Evolutionary conservation across 2,113 vertebrate genomes (phyloP).

Genomic region (Aramus guarauna): DNA sequence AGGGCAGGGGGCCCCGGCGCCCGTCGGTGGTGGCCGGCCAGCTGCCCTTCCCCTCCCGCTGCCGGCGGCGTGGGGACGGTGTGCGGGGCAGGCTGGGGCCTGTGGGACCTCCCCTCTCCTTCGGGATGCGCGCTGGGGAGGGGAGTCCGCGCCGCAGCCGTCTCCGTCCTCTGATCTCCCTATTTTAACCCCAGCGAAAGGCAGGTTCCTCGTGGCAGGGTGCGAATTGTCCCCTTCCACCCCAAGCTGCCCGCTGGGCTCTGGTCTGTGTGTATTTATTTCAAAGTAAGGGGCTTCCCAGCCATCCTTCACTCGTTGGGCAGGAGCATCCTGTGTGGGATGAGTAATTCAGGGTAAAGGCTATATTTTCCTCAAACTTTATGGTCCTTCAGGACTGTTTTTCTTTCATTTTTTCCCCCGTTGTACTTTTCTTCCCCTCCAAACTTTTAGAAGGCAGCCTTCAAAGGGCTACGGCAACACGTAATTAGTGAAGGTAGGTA

Average conservation of each 20-base stretch:
- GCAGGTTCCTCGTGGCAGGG: not conserved
- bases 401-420: too few species aligned
- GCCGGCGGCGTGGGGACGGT: not conserved
- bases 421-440: not conserved
- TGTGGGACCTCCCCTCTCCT: not conserved
- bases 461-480: fast-evolving
- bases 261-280: not conserved
- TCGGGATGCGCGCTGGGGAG: not conserved
- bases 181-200: not conserved
- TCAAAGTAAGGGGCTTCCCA: not conserved
- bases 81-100: not conserved
- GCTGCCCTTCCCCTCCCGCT: not conserved
- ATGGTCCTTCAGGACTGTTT: not conserved
- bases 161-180: not conserved
- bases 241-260: fast-evolving
- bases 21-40: not conserved
- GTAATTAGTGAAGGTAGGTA: not conserved
- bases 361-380: not conserved
- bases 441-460: not conserved
- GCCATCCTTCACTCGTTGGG: fast-evolving
- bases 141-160: not conserved
- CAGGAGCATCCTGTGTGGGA: not conserved
- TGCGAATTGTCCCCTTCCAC: not conserved
- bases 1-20: not conserved
- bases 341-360: not conserved